Conservation (phyloP, 2,888 invertebrate genomes). For the Melieria picta region DNA sequence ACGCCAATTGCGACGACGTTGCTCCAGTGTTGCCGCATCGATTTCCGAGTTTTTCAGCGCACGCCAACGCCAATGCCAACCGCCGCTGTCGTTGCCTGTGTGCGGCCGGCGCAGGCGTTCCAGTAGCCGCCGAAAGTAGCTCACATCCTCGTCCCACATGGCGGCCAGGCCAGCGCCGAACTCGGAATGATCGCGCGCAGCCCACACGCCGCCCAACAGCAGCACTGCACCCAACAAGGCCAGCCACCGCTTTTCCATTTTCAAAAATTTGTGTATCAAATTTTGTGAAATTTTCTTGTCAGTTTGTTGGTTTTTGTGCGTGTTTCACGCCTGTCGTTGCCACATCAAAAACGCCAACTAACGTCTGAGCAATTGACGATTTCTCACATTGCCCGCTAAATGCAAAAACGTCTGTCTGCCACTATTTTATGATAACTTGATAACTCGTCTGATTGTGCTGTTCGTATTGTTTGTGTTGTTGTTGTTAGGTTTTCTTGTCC, state of each 20-base stretch:
- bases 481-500: neutral
- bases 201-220: neutral
- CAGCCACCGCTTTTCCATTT: neutral
- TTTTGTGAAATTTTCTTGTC: neutral
- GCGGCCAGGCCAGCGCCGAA: neutral
- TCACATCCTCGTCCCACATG: neutral
- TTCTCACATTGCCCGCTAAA: neutral
- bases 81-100: too few species aligned
- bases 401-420: neutral
- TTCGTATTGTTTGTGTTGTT: too few species aligned
- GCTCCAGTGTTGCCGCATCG: constrained; percentile 17
- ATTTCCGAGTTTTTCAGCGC: neutral
- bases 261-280: neutral
- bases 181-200: neutral
- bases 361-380: neutral
- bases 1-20: constrained; percentile 28
- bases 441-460: too few species aligned
- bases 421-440: too few species aligned
- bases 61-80: constrained; percentile 3
- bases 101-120: neutral
- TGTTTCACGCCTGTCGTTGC: neutral
- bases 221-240: neutral
- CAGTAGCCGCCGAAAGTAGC: constrained; percentile 18
- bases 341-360: too few species aligned
- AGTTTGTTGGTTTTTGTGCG: neutral